Percentiles rank a stretch among this genome's conserved stretches.
Evolutionary conservation across 2,113 vertebrate species (phyloP).

Genomic region (Vidua macroura): DNA sequence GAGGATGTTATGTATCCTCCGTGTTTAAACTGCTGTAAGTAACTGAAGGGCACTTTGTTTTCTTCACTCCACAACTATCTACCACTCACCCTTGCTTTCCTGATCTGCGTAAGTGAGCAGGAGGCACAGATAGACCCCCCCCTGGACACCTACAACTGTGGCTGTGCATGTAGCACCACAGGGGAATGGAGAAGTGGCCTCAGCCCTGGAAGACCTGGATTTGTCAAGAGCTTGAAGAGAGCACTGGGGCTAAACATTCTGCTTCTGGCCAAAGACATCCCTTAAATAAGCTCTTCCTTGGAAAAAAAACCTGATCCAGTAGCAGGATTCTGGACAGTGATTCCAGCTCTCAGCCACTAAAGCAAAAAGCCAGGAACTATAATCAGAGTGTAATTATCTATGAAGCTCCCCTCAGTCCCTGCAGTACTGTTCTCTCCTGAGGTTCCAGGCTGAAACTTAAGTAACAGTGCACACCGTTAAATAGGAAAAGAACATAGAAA

Average conservation of each 20-base stretch:
- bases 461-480: conserved; percentile 36
- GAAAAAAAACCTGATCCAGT: background rate
- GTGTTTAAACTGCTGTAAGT: background rate
- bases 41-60: background rate
- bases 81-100: background rate
- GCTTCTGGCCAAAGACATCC: background rate
- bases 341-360: background rate
- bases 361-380: conserved; percentile 20
- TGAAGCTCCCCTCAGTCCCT: conserved; percentile 34
- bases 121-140: background rate
- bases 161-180: background rate
- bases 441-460: conserved; percentile 51
- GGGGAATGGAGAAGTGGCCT: background rate
- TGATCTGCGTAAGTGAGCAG: background rate
- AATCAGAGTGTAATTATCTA: conserved; percentile 23
- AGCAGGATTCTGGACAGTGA: background rate
- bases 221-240: conserved; percentile 31
- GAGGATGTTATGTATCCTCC: background rate
- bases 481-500: conserved; percentile 23
- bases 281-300: background rate
- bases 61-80: background rate
- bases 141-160: background rate
- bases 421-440: conserved; percentile 27
- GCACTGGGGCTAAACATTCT: background rate
- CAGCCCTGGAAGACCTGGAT: conserved; percentile 59